Conservation (phyloP, 2,888 invertebrate species). For the Volucella inanis region DNA sequence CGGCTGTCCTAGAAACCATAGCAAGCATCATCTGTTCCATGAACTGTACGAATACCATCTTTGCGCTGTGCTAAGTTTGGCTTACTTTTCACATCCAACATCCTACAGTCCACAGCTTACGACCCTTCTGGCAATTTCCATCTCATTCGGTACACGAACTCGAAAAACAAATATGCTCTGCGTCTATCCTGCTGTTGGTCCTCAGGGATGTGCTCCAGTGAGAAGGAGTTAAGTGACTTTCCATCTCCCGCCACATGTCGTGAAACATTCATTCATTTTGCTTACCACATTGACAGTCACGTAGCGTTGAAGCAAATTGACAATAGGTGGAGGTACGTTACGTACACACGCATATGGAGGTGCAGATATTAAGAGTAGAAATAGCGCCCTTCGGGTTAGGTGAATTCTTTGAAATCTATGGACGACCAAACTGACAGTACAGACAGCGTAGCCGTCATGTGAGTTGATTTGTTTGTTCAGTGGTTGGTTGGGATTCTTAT, state of each 20-base stretch:
- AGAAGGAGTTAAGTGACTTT: conserved; percentile 30
- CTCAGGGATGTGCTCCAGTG: conserved; percentile 8
- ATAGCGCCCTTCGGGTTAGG: background rate
- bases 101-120: too few relatives aligned
- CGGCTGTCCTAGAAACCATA: background rate
- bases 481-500: conserved; percentile 33
- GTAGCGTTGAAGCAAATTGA: conserved; percentile 55
- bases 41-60: conserved; percentile 24
- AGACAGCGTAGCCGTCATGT: conserved; percentile 32
- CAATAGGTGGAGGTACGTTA: conserved; percentile 18
- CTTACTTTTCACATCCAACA: too few relatives aligned
- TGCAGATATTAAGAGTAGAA: background rate
- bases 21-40: conserved; percentile 51
- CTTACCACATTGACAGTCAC: conserved; percentile 57
- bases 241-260: conserved; percentile 32
- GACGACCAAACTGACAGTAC: conserved; percentile 35
- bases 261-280: conserved; percentile 14
- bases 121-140: conserved; percentile 49
- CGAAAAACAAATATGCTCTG: conserved; percentile 43
- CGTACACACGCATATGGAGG: background rate
- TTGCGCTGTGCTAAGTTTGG: background rate
- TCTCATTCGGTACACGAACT: conserved; percentile 45
- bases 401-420: background rate
- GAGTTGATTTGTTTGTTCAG: background rate
- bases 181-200: background rate